Base-by-base conservation (phyloP, 2,888 invertebrate genomes). In the Aphodius sticticus region DNA sequence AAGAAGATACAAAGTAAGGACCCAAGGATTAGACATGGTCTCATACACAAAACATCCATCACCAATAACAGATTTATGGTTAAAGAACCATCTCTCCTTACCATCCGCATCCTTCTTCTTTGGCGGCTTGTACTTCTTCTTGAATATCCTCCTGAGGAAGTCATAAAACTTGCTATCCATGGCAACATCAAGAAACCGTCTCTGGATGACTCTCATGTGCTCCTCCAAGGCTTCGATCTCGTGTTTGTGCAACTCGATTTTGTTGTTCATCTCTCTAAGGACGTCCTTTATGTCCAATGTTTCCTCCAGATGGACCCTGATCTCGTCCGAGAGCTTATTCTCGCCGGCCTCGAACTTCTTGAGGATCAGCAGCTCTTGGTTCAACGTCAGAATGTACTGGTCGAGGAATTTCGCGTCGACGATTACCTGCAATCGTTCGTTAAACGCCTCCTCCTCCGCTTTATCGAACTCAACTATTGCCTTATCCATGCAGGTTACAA, bases 121-220 rank as follows among this genome's bases (percentile, higher is more conserved):
- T 0, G 93, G 93, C 6, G 94, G 92, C 81, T 94, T 94, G 85
- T 94, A 95, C 85, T 95, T 96, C 87, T 96, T 97, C 86, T 94
- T 95, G 86, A 95, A 97, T 78, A 97, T 96, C 85, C 94, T 93
- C 16, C 92, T 92, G 70, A 97, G 88, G 86, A 96, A 97, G 84
- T 95, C 94, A 6, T 92, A 92, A 87, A 95, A 97, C 86, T 95
- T 96, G 86, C 95, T 94, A 78, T 95, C 94, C 70, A 91, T 92
- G 0, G 93, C 91, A 6, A 92, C 89, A 37, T 88, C 90, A 78
- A 92, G 90, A 85, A 94, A 96, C 77, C 91, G 90, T 0, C 89
- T 85, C 76, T 92, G 91, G 12, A 92, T 86, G 2, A 88, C 88
- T 72, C 87, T 88, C 15, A 92, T 91, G 80, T 91, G 90, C 4